phyloP scores from a whole-genome alignment of 1,140 invertebrate species.

The Drosophila kohkoa region DNA sequence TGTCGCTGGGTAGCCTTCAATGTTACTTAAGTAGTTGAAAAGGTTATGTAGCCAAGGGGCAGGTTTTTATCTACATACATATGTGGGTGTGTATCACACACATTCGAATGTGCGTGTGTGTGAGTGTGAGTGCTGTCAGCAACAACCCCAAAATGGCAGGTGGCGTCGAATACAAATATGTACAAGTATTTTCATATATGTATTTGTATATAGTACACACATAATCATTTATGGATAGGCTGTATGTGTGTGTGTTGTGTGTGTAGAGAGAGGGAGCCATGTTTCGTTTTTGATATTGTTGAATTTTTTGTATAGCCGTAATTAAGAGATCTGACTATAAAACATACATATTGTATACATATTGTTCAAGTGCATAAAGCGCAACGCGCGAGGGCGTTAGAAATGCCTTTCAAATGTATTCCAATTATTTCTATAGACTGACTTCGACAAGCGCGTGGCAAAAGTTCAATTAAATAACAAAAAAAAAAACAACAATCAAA shows the following conservation, averaged over 20 bases:
- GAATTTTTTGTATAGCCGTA: conserved; percentile 37
- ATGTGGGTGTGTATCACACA: conserved; percentile 38
- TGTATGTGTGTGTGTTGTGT: conserved; percentile 24
- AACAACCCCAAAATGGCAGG: conserved; percentile 79
- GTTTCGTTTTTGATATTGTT: conserved; percentile 44
- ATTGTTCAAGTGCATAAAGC: conserved; percentile 57
- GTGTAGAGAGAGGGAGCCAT: conserved; percentile 50
- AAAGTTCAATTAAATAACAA: conserved; percentile 39
- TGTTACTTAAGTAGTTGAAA: conserved; percentile 33
- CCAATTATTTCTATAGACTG: conserved; percentile 29
- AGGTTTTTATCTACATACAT: conserved; percentile 58
- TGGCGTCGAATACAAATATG: conserved; percentile 42
- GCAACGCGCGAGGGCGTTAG: conserved; percentile 58
- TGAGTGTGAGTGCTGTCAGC: conserved; percentile 37
- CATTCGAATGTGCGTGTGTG: conserved; percentile 18
- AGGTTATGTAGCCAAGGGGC: conserved; percentile 68
- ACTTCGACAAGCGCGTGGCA: conserved; percentile 17
- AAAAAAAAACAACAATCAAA: too few species aligned
- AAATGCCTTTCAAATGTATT: background rate
- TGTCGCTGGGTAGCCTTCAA: background rate
- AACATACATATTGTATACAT: too few species aligned
- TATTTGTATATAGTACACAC: conserved; percentile 55
- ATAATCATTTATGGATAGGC: conserved; percentile 21
- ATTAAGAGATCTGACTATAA: conserved; percentile 51
- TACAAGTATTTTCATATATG: conserved; percentile 42